These are phyloP conservation scores for Pangasianodon gigas DNA, from an alignment of 2,113 vertebrate genomes.

Conservation along the genomic window DNA sequence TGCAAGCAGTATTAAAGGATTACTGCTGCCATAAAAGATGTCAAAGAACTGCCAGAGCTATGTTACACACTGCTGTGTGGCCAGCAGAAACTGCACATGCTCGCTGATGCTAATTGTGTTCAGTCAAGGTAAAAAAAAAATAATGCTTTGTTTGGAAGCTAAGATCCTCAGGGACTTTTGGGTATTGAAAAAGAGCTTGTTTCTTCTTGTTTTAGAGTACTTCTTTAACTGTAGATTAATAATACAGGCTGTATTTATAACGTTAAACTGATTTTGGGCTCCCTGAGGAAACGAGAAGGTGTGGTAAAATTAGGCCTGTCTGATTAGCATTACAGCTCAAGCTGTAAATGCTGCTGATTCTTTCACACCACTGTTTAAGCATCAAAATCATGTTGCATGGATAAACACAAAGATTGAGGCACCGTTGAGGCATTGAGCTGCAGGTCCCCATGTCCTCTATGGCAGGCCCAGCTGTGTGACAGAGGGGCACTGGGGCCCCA, in stretches of 20 bases:
- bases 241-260: neutral
- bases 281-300: neutral
- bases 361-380: slow-evolving; percentile 43
- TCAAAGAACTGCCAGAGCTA: neutral
- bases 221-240: neutral
- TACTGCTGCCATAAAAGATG: neutral
- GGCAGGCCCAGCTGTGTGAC: slow-evolving; percentile 55
- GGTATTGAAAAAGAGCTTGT: neutral
- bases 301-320: slow-evolving; percentile 9
- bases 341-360: slow-evolving; percentile 8
- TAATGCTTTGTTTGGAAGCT: neutral
- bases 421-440: slow-evolving; percentile 18
- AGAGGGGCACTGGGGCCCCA: slow-evolving; percentile 36
- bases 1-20: slow-evolving; percentile 10
- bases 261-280: slow-evolving; percentile 17
- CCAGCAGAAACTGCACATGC: neutral
- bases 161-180: neutral
- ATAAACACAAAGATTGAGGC: slow-evolving; percentile 37
- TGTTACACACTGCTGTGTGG: neutral
- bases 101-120: neutral
- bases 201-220: slow-evolving; percentile 6
- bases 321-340: slow-evolving; percentile 36
- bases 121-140: neutral
- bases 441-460: slow-evolving; percentile 22
- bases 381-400: slow-evolving; percentile 17